Evolutionary conservation across 2,888 invertebrate genomes (phyloP), one percentile per base, ranked within the genome.

Genomic region (Xestia sexstrigata): DNA sequence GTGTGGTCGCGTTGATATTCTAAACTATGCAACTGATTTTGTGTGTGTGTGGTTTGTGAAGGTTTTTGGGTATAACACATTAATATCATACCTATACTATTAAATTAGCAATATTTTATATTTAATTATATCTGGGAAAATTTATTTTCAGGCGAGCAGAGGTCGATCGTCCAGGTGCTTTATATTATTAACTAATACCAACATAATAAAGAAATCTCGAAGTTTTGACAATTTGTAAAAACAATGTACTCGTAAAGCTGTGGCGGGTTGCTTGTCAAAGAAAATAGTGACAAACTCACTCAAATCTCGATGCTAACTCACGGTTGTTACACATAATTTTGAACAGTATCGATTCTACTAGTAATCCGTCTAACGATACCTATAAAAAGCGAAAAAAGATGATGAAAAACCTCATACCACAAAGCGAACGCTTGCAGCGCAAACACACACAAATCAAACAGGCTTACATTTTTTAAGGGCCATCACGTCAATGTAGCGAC

Each of bases 361-460:
- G 6, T 30, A 58, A 76, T 42, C n/a, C 11, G 1, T 30, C 9
- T 58, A 66, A 20, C 13, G 39, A 76, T 76, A 39, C 13, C 60
- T 3, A 17, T 74, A 30, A 30, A 63, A 45, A 26, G 11, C 9
- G 20, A 45, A 63, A 52, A 63, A 35, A 20, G n/a, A 13, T 13
- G 13, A 45, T 17, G 17, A 52, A 42, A 49, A 60, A 23, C 39
- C 30, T n/a, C 23, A 20, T 49, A 52, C 42, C 42, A 68, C 60
- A 77, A n/a, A 78, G 17, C 11, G 39, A 65, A 5, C 3, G 20
- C 26, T 23, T 55, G 76, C 30, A 35, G 63, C 15, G 45, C 35
- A 55, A 55, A 63, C 17, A n/a, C 47, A 8, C 47, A 35, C 30
- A n/a, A 68, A 5, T 20, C 47, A 67, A n/a, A 77, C 11, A 17